A percentile compares a stretch with the other conserved stretches of the same genome.
These are phyloP conservation scores for Pollenia labialis DNA, from an alignment of 2,888 invertebrate genomes.

Conservation along the genomic window DNA sequence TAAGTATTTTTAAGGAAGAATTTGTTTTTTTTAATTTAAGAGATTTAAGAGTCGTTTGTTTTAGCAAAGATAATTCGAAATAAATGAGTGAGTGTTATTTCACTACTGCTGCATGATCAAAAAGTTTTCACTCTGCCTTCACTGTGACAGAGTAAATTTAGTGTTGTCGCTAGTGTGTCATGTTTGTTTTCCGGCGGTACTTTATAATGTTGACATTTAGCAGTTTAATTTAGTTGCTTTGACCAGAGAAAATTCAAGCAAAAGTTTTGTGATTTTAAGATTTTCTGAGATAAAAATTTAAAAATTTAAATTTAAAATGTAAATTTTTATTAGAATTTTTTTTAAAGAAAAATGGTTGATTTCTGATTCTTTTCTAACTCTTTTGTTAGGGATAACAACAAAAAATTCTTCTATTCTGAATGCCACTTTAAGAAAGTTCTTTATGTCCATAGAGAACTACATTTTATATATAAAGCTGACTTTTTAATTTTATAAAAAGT, in stretches of 20 bases:
- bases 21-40: not conserved
- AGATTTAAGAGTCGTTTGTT: slow-evolving; percentile 3
- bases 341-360: no score
- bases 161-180: slow-evolving; percentile 65
- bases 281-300: no score
- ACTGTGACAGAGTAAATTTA: slow-evolving; percentile 64
- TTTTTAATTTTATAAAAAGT: no score
- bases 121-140: slow-evolving; percentile 9
- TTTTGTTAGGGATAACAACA: no score
- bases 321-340: no score
- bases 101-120: slow-evolving; percentile 39
- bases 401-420: no score
- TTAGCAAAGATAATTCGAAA: slow-evolving; percentile 3
- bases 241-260: not conserved
- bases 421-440: no score
- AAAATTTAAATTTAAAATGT: no score
- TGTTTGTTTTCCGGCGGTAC: slow-evolving; percentile 56
- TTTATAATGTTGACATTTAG: slow-evolving; percentile 60
- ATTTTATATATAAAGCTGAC: no score
- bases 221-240: not conserved
- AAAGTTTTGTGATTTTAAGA: not conserved
- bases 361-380: no score
- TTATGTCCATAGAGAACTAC: no score
- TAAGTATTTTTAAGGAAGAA: slow-evolving; percentile 25
- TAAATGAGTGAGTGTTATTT: slow-evolving; percentile 41